phyloP scores from a whole-genome alignment of 2,888 invertebrate genomes.

The Cosmia pyralina region DNA sequence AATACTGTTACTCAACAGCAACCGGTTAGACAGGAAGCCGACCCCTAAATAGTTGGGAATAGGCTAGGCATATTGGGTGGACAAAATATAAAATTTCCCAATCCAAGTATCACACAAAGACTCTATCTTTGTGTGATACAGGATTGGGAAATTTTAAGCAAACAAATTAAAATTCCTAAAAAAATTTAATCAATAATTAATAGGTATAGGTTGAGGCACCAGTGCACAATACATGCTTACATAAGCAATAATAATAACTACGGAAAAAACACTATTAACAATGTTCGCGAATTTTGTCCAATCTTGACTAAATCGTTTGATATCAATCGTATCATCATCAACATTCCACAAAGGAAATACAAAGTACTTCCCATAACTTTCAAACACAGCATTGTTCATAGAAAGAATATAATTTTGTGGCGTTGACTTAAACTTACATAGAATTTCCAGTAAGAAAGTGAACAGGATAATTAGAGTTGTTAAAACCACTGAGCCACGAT shows the following conservation, averaged over 20 bases:
- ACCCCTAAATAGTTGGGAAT: too few relatives aligned
- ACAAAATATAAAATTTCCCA: too few relatives aligned
- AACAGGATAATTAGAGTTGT: slow-evolving; percentile 63
- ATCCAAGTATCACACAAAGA: neutral
- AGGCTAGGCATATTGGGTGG: too few relatives aligned
- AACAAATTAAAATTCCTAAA: neutral
- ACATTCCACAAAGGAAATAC: slow-evolving; percentile 68
- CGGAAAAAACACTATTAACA: slow-evolving; percentile 64
- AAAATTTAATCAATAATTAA: slow-evolving; percentile 43
- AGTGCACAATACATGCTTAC: slow-evolving; percentile 63
- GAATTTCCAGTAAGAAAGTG: slow-evolving; percentile 63
- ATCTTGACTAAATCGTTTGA: slow-evolving; percentile 42
- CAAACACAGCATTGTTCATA: slow-evolving; percentile 65
- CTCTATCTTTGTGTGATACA: too few relatives aligned
- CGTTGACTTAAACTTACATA: slow-evolving; percentile 55
- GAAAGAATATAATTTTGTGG: slow-evolving; percentile 64
- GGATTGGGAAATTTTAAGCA: neutral
- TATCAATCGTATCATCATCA: slow-evolving; percentile 25
- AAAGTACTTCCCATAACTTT: slow-evolving; percentile 56
- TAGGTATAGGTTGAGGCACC: slow-evolving; percentile 66
- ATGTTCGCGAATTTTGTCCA: slow-evolving; percentile 72
- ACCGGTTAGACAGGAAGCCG: too few relatives aligned
- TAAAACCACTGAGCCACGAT: slow-evolving; percentile 69
- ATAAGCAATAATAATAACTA: slow-evolving; percentile 63
- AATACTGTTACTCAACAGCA: too few relatives aligned